Base-by-base conservation (phyloP, 2,797 vertebrate genomes). In the Merluccius polli region DNA sequence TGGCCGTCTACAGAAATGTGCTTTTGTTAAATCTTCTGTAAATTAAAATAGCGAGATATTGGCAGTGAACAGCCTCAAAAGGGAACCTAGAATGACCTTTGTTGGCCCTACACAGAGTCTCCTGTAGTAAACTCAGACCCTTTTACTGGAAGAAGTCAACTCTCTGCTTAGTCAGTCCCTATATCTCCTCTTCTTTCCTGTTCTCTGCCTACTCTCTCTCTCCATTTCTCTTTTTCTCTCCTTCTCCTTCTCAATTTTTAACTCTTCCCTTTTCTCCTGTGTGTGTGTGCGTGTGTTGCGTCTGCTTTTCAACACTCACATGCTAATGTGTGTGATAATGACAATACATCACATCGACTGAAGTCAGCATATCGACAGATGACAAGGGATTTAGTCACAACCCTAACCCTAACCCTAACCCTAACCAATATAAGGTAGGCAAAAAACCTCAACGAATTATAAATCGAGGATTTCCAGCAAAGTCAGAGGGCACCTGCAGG, bases 71-170 rank as follows among this genome's bases (percentile, higher is more conserved):
- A 8, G 24, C 82, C 86, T 72, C 12, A 75, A 76, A 59, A 68
- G n/a, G 41, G 31, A 65, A 65, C 21, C 21, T 4, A 65, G n/a
- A 21, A 65, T 81, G 75, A 87, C 87, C 80, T 81, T 79, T 74
- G 70, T 69, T 85, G 86, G 86, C 84, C 80, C 70, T 31, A 38
- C 83, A 81, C 81, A 81, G 73, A 81, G 75, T 88, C 79, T 38
- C 81, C 78, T 36, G 59, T 48, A 59, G 52, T 88, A 78, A 86
- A 84, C 84, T 77, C 78, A 81, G 77, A 81, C 41, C 76, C 81
- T 77, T 74, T 77, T 67, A 29, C 36, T 73, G 48, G 33, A 27
- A 83, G 10, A 74, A 78, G 71, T 76, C 0, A 79, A 77, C 74
- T 72, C 59, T 44, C 59, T 63, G 63, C 24, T 72, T 21, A 48